These are phyloP conservation scores for Pyrrhia umbra DNA, from an alignment of 2,888 invertebrate species.

Conservation along the genomic window DNA sequence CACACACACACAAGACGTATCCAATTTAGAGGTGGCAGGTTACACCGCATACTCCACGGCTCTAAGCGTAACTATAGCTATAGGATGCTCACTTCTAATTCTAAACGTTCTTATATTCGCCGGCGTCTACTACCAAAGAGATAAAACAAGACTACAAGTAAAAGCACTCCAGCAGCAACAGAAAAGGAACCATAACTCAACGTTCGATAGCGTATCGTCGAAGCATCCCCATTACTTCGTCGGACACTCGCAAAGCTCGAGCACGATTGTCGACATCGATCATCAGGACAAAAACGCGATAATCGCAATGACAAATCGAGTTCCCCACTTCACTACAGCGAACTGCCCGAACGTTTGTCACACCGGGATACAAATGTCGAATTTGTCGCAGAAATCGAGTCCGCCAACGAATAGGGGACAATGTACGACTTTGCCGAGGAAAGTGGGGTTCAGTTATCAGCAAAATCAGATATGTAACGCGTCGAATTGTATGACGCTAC, in stretches of 20 bases:
- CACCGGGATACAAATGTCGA: conserved; percentile 90
- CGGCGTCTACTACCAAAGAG: conserved; percentile 95
- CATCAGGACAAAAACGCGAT: conserved; percentile 92
- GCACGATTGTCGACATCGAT: conserved; percentile 96
- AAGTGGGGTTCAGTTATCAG: conserved; percentile 87
- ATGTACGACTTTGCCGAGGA: conserved; percentile 87
- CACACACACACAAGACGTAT: conserved; percentile 93
- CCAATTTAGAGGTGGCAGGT: conserved; percentile 95
- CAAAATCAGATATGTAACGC: conserved; percentile 86
- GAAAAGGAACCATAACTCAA: conserved; percentile 91
- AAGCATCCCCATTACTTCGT: conserved; percentile 95
- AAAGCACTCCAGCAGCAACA: conserved; percentile 93
- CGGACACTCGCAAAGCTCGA: conserved; percentile 94
- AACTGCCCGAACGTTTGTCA: conserved; percentile 90
- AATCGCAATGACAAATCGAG: conserved; percentile 87
- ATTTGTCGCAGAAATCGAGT: conserved; percentile 83
- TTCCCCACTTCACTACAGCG: conserved; percentile 86
- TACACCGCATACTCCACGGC: conserved; percentile 94
- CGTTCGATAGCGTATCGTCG: conserved; percentile 90
- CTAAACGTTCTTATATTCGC: conserved; percentile 96
- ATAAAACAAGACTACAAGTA: conserved; percentile 94
- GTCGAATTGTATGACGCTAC: conserved; percentile 90
- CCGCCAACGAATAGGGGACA: conserved; percentile 85
- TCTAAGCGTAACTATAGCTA: conserved; percentile 94
- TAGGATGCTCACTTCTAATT: conserved; percentile 95